Conservation (phyloP, 2,797 vertebrate genomes). For the Siniperca obscura region DNA sequence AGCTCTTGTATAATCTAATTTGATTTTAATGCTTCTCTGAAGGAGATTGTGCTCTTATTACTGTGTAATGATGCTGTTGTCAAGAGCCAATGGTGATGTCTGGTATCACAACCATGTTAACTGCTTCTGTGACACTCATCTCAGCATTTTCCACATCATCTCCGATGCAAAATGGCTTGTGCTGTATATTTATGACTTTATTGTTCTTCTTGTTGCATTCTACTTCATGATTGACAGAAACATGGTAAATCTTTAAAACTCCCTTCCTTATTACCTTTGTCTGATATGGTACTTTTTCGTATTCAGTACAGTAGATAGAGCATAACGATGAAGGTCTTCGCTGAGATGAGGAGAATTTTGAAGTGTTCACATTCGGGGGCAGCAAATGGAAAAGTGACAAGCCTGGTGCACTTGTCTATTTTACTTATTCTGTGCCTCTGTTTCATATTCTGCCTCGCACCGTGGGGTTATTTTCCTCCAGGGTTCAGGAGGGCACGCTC, state of each 20-base stretch:
- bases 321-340: conserved; percentile 84
- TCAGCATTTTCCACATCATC: conserved; percentile 74
- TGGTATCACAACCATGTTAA: conserved; percentile 84
- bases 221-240: conserved; percentile 74
- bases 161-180: conserved; percentile 60
- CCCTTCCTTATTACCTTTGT: conserved; percentile 79
- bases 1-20: conserved; percentile 86
- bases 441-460: conserved; percentile 94
- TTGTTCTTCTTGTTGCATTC: conserved; percentile 73
- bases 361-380: conserved; percentile 85
- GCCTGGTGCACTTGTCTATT: conserved; percentile 93
- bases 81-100: conserved; percentile 83
- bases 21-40: conserved; percentile 89
- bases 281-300: conserved; percentile 79
- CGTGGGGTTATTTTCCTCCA: conserved; percentile 93
- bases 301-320: conserved; percentile 86
- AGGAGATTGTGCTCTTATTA: conserved; percentile 85
- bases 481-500: conserved; percentile 97
- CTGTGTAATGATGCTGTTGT: conserved; percentile 88
- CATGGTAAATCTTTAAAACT: conserved; percentile 65
- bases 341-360: conserved; percentile 84
- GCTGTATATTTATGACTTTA: conserved; percentile 72
- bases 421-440: conserved; percentile 93
- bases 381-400: conserved; percentile 96
- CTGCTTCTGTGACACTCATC: conserved; percentile 84